Conservation (phyloP, 1,140 invertebrate genomes). For the Rhizoglyphus robini region DNA sequence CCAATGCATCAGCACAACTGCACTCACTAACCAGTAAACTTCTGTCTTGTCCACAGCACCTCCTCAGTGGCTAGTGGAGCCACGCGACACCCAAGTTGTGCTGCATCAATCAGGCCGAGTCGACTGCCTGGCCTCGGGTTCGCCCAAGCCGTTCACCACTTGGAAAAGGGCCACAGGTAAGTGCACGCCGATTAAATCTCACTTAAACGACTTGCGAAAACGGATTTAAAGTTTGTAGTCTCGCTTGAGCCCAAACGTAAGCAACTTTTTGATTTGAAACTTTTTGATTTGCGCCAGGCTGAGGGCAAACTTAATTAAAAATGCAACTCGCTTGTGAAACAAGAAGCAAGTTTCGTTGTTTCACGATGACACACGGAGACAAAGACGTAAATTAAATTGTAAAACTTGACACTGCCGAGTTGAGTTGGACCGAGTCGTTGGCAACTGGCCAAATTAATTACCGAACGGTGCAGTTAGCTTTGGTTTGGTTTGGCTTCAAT, state of each 20-base stretch:
- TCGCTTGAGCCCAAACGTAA: too few relatives aligned
- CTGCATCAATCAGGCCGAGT: conserved; percentile 54
- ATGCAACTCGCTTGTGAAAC: too few relatives aligned
- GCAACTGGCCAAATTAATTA: too few relatives aligned
- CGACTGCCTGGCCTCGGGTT: conserved; percentile 60
- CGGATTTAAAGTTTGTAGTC: neutral
- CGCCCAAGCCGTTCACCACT: conserved; percentile 51
- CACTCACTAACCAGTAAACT: neutral
- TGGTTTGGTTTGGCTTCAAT: too few relatives aligned
- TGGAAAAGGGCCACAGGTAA: conserved; percentile 40
- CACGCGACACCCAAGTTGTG: conserved; percentile 57
- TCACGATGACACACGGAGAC: neutral
- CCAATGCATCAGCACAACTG: neutral
- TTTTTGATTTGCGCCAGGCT: neutral
- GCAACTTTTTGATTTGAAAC: too few relatives aligned
- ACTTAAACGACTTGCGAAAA: neutral
- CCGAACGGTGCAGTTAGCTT: neutral
- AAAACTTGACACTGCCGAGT: too few relatives aligned
- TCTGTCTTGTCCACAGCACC: conserved; percentile 6
- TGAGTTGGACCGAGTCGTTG: too few relatives aligned
- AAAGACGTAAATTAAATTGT: too few relatives aligned
- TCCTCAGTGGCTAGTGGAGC: conserved; percentile 64
- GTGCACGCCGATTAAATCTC: neutral
- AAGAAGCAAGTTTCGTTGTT: too few relatives aligned
- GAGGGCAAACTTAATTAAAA: neutral